Percentiles rank a stretch among this genome's conserved stretches.
Conservation (phyloP, 2,113 vertebrate genomes). For the Tragelaphus strepsiceros region DNA sequence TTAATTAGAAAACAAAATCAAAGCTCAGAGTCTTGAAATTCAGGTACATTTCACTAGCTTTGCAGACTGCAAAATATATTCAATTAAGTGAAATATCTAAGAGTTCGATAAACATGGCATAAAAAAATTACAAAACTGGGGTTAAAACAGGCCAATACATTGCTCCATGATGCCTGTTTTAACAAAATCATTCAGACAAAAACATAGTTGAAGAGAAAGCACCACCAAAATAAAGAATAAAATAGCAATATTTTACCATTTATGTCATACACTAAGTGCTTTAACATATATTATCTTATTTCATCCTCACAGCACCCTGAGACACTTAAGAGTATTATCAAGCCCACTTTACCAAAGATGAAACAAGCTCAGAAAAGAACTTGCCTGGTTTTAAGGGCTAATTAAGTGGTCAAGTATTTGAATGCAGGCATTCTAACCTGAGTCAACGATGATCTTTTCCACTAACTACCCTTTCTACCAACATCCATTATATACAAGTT, state of each 20-base stretch:
- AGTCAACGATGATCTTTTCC: neutral
- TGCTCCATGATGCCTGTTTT: neutral
- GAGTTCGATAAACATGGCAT: neutral
- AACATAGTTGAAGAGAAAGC: neutral
- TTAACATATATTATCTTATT: neutral
- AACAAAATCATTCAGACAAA: neutral
- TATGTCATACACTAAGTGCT: neutral
- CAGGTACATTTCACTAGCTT: neutral
- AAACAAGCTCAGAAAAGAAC: neutral
- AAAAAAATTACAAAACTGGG: neutral
- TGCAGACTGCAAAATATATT: neutral
- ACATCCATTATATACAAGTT: neutral
- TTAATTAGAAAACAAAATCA: conserved; percentile 69
- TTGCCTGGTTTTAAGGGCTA: neutral
- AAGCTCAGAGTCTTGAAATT: conserved; percentile 21
- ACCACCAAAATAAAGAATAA: neutral
- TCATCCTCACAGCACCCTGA: neutral
- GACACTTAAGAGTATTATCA: neutral
- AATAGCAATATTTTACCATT: neutral
- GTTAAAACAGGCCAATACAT: conserved; percentile 1
- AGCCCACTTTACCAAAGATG: neutral
- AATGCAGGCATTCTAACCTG: neutral
- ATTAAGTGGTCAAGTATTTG: neutral
- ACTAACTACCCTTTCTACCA: neutral
- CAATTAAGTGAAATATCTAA: conserved; percentile 5